Percentiles rank a stretch among this genome's conserved stretches.
phyloP scores from a whole-genome alignment of 2,797 vertebrate species.

The Amblyopsis hoosieri region DNA sequence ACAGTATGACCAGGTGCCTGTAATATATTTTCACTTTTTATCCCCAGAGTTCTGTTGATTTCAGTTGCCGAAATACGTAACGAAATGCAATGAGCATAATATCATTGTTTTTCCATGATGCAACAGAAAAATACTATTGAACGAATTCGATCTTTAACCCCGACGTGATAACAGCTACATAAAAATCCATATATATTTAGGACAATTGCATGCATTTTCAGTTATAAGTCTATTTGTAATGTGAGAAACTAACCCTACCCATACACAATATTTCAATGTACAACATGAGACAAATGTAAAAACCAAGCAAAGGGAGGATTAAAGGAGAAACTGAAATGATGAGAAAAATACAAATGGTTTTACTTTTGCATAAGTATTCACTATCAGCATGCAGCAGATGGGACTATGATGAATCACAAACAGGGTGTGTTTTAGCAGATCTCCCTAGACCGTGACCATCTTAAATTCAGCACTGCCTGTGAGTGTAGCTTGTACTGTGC shows the following conservation, averaged over 20 bases:
- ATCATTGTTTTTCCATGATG: no score
- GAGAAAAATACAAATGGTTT: neutral
- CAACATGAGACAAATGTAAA: no score
- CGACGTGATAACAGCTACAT: neutral
- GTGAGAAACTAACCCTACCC: no score
- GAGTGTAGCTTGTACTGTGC: constrained; percentile 7
- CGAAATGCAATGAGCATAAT: neutral
- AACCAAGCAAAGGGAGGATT: neutral
- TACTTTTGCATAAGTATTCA: constrained; percentile 14
- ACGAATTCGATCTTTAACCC: neutral
- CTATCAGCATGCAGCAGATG: constrained; percentile 56
- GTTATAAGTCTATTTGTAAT: no score
- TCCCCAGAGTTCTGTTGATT: constrained; percentile 1
- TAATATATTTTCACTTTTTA: constrained; percentile 14
- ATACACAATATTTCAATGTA: no score
- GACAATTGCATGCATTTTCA: no score
- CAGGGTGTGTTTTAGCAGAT: constrained; percentile 50
- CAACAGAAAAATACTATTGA: no score
- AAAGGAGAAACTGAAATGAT: neutral
- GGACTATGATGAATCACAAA: constrained; percentile 64
- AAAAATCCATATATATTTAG: no score
- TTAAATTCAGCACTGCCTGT: constrained; percentile 48
- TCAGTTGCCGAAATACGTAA: neutral
- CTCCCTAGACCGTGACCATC: constrained; percentile 19
- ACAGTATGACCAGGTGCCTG: constrained; percentile 35